phyloP scores from a whole-genome alignment of 2,797 vertebrate genomes.

The Sciurus carolinensis region DNA sequence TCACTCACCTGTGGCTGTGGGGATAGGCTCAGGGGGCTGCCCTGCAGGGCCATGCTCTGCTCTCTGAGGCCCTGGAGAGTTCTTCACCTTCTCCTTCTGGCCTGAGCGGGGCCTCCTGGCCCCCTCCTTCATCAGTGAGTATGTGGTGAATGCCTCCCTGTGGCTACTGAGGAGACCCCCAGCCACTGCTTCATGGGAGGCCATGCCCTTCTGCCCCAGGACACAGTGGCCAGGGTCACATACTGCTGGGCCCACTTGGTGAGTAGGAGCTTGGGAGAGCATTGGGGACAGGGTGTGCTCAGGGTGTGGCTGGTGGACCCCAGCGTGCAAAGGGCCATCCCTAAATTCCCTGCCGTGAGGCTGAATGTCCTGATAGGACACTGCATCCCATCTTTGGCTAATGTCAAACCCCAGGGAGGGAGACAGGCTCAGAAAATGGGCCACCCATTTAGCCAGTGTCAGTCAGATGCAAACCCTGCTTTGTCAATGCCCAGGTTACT shows the following conservation, averaged over 20 bases:
- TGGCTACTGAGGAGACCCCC: constrained; percentile 70
- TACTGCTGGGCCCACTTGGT: constrained; percentile 87
- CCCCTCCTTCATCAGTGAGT: constrained; percentile 76
- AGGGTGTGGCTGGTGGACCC: not conserved
- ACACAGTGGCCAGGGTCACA: constrained; percentile 74
- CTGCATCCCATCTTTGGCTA: not conserved
- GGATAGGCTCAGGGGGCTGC: fast-evolving
- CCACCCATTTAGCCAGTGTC: not conserved
- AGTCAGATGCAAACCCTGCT: not conserved
- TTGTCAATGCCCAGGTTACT: fast-evolving
- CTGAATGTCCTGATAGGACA: fast-evolving
- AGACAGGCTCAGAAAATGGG: not conserved
- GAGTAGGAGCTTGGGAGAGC: constrained; percentile 62
- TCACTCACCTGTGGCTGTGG: constrained; percentile 79
- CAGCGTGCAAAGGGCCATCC: not conserved
- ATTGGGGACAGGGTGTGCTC: too few relatives aligned
- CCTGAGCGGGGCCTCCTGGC: constrained; percentile 72
- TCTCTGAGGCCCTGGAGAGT: constrained; percentile 71
- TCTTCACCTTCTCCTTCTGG: constrained; percentile 75
- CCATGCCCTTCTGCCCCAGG: constrained; percentile 29
- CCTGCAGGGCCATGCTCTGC: constrained; percentile 68
- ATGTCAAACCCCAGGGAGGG: not conserved
- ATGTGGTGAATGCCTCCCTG: constrained; percentile 80
- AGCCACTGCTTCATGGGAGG: constrained; percentile 83
- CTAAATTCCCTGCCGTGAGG: fast-evolving